Evolutionary conservation across 2,888 invertebrate species (phyloP), one percentile per base, ranked within the genome.

Genomic region (Itoplectis maculator): DNA sequence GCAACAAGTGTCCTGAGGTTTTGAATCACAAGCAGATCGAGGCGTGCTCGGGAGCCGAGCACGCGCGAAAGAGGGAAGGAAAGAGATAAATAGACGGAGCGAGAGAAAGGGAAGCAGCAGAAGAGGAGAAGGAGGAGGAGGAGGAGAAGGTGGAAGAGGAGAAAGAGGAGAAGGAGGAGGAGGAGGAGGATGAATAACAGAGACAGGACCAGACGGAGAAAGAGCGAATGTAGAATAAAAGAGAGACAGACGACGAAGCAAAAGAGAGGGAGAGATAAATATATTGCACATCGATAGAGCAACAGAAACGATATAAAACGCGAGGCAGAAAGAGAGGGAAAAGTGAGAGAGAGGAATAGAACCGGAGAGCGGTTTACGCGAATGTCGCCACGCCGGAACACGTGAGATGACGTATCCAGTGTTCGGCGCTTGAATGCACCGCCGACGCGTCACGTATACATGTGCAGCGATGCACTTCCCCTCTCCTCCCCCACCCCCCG

Each of bases 1-100:
- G 92, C 92, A 92, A 92, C 92, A 92, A 92, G 92, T 92, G 92
- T 92, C 92, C 92, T 91, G 91, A 92, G 92, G 92, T 92, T 92
- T 92, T 92, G 92, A 93, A 93, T 92, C 92, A 92, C 92, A 93
- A 92, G 92, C 91, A 92, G 92, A 92, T 92, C 91, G 92, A 87
- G 89, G 87, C 84, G 86, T 73, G 73, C 59, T 56, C 49, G 73
- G 68, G 79, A 87, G 87, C 13, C 5, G 59, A 15, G 15, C 37
- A 37, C 15, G 37, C 59, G 87, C 86, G 87, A 83, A 81, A 86
- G 88, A 85, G 84, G 75, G 82, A 74, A 79, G 29, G 65, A 79
- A 79, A 66, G 77, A 68, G 83, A 79, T 80, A 82, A 81, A 86
- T 85, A 82, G 85, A 85, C 86, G 85, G 66, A 18, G 66, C 73